Evolutionary conservation across 2,888 invertebrate species (phyloP), one percentile per base, ranked within the genome.

Genomic region (Oligia strigilis): DNA sequence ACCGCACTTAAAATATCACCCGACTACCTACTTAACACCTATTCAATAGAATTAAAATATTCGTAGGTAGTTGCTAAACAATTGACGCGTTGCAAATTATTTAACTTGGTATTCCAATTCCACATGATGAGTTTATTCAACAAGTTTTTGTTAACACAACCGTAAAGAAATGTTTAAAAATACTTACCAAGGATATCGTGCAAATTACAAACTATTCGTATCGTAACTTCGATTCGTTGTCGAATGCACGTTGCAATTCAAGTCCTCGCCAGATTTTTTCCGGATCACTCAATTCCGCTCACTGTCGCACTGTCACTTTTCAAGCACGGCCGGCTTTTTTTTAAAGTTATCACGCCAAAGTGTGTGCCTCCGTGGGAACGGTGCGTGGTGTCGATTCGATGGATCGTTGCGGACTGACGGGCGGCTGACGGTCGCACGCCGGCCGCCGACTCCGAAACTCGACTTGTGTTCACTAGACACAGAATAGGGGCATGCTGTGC

Each of bases 231-330:
- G 92, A 89, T 87, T 94, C 94, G 94, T 85, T 92, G 89, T 93
- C 90, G 91, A 89, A 86, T 84, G 91, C 88, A 86, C 86, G 89
- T 86, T 89, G 90, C 88, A 88, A 89, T 87, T 90, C 84, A 90
- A 93, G 95, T 95, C 94, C 94, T 91, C 89, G 80, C 87, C 89
- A 91, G 85, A 90, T 40, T 81, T 81, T 91, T 93, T 92, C 92
- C 91, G 93, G 91, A 92, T 92, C 96, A 96, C 95, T 94, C 90
- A 91, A 92, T 92, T 92, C 92, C 91, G 92, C 91, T 93, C 96
- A 96, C 96, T 94, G 92, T 94, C 92, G 95, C 96, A 96, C 96
- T 96, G 93, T 94, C 96, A 96, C 96, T 96, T 92, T 92, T 87
- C 88, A 89, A 92, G 92, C 94, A 93, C 95, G 91, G 93, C 93